Conservation (phyloP, 2,797 vertebrate genomes). For the Tinamus major region DNA sequence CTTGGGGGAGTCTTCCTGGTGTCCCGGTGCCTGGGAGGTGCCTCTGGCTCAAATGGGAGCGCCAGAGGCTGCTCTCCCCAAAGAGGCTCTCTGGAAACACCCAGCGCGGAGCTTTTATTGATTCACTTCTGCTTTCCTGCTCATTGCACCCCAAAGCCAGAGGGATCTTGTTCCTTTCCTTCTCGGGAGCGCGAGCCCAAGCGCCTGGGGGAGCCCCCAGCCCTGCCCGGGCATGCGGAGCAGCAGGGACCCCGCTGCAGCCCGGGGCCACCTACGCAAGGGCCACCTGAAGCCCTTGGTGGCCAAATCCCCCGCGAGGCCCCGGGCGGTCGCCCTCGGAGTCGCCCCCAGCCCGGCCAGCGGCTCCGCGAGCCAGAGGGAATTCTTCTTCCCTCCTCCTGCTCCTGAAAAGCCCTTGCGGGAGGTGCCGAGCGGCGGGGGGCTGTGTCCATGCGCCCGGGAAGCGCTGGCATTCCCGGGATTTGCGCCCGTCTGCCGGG, state of each 20-base stretch:
- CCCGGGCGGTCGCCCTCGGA: fast-evolving
- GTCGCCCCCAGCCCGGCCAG: neutral
- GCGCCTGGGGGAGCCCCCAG: neutral
- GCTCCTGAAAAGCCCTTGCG: neutral
- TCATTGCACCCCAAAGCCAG: neutral
- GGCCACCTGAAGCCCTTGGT: neutral
- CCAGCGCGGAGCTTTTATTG: fast-evolving
- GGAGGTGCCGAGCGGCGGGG: neutral
- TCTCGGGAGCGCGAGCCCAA: neutral
- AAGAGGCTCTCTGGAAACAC: neutral
- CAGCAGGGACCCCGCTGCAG: neutral
- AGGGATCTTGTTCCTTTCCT: neutral
- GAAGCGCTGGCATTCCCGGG: neutral
- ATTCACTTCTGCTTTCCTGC: neutral
- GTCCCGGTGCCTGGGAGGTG: neutral
- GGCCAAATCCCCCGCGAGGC: neutral
- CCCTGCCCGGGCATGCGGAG: fast-evolving
- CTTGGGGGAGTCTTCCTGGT: neutral
- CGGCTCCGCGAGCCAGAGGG: neutral
- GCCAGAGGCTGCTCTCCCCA: neutral
- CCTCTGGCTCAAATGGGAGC: neutral
- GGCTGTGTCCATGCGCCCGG: neutral
- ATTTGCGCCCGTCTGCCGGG: neutral
- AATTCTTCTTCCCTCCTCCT: neutral
- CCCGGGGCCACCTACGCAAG: neutral